phyloP scores from a whole-genome alignment of 2,888 invertebrate genomes.

The Oxytorus armatus region DNA sequence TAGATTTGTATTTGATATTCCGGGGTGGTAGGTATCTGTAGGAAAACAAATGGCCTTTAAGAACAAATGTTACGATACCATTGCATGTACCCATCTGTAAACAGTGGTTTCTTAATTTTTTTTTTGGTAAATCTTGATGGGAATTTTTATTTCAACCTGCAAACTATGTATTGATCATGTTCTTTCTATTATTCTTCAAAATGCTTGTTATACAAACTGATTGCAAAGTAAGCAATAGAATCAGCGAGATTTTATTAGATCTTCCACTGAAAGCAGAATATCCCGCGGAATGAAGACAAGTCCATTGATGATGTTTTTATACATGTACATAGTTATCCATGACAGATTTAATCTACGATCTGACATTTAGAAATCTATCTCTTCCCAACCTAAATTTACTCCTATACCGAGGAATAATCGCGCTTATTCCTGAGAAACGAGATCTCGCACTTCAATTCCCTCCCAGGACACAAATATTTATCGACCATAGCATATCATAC shows the following conservation, averaged over 20 bases:
- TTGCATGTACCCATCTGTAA: not conserved
- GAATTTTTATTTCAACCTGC: not conserved
- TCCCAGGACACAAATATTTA: conserved; percentile 5
- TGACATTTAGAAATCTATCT: conserved; percentile 23
- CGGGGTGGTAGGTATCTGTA: too few species aligned
- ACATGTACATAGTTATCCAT: conserved; percentile 5
- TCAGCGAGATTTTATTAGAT: not conserved
- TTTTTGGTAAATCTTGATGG: too few species aligned
- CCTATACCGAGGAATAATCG: conserved; percentile 15
- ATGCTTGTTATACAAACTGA: not conserved
- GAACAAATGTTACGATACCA: not conserved
- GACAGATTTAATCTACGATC: conserved; percentile 34
- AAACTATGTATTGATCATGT: not conserved
- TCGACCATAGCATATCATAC: conserved; percentile 26
- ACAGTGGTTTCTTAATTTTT: not conserved
- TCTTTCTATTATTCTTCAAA: not conserved
- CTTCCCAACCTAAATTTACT: conserved; percentile 14
- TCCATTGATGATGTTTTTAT: conserved; percentile 30
- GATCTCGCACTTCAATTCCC: conserved; percentile 26
- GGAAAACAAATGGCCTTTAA: too few species aligned
- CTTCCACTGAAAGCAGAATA: not conserved
- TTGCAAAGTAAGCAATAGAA: not conserved
- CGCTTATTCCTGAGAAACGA: conserved; percentile 34
- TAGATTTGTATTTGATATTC: too few species aligned
- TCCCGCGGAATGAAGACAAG: conserved; percentile 13